These are phyloP conservation scores for Eriocheir sinensis DNA, from an alignment of 1,140 invertebrate genomes.

Conservation along the genomic window DNA sequence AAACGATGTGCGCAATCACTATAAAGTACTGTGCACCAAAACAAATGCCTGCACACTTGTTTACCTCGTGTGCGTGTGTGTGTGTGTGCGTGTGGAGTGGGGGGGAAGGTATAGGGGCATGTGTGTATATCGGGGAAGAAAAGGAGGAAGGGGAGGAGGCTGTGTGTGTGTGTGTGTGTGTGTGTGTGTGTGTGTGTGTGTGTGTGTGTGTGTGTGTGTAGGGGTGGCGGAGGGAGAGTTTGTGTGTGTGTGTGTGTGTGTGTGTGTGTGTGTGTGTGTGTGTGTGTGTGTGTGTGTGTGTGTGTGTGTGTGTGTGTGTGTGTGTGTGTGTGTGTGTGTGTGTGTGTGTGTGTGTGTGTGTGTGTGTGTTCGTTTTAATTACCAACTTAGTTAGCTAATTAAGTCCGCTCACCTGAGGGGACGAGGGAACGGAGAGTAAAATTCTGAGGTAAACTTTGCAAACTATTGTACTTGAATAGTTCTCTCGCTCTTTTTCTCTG, in stretches of 20 bases:
- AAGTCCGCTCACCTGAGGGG: background rate
- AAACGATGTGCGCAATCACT: background rate
- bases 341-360: slow-evolving; percentile 3
- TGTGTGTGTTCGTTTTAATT: background rate
- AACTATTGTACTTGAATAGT: background rate
- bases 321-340: background rate
- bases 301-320: background rate
- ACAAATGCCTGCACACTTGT: background rate
- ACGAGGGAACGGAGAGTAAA: background rate
- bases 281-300: background rate
- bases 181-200: too few relatives aligned
- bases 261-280: too few relatives aligned
- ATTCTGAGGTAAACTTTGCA: background rate
- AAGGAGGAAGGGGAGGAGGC: too few relatives aligned
- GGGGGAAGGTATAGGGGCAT: background rate
- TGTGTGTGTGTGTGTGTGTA: too few relatives aligned
- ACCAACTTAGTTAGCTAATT: background rate
- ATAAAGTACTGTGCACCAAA: background rate
- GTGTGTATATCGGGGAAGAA: too few relatives aligned
- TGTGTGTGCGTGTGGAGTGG: background rate
- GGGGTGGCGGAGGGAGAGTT: too few relatives aligned
- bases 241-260: too few relatives aligned
- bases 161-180: too few relatives aligned
- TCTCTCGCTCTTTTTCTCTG: background rate
- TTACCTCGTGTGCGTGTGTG: background rate